Conservation (phyloP, 2,113 vertebrate genomes). For the Aegithalos caudatus region DNA sequence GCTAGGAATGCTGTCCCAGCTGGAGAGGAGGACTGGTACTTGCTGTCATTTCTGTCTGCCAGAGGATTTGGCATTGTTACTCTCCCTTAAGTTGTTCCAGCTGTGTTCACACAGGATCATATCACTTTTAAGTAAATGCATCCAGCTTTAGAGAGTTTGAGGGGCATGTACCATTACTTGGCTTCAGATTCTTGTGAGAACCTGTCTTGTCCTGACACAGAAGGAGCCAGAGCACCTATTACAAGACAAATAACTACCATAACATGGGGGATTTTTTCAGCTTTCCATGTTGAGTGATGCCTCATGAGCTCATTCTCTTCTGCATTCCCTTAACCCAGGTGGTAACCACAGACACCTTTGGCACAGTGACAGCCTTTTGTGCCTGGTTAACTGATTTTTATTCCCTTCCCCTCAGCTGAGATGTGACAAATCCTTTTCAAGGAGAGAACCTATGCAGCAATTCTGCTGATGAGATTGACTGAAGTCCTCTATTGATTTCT, state of each 20-base stretch:
- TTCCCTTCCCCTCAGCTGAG: not conserved
- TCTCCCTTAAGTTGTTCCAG: not conserved
- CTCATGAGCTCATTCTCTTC: not conserved
- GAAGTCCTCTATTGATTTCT: not conserved
- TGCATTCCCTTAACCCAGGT: not conserved
- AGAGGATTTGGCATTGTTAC: not conserved
- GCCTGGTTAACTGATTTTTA: not conserved
- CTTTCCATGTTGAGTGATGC: not conserved
- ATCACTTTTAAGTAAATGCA: not conserved
- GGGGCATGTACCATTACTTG: not conserved
- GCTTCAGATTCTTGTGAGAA: not conserved
- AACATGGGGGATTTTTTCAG: rapidly evolving
- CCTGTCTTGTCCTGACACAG: not conserved
- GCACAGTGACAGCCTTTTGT: not conserved
- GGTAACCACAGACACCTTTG: not conserved
- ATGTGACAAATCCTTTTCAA: not conserved
- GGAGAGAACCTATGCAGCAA: not conserved
- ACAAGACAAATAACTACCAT: not conserved
- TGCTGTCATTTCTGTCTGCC: rapidly evolving
- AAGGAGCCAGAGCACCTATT: not conserved
- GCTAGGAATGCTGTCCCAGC: not conserved
- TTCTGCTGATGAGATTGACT: not conserved
- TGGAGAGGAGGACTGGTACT: not conserved
- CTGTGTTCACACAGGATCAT: not conserved
- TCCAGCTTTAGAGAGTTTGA: not conserved